A percentile compares a stretch with the other conserved stretches of the same genome.
These are phyloP conservation scores for Drosophila cyrtoloma DNA, from an alignment of 2,888 invertebrate species.

Conservation along the genomic window DNA sequence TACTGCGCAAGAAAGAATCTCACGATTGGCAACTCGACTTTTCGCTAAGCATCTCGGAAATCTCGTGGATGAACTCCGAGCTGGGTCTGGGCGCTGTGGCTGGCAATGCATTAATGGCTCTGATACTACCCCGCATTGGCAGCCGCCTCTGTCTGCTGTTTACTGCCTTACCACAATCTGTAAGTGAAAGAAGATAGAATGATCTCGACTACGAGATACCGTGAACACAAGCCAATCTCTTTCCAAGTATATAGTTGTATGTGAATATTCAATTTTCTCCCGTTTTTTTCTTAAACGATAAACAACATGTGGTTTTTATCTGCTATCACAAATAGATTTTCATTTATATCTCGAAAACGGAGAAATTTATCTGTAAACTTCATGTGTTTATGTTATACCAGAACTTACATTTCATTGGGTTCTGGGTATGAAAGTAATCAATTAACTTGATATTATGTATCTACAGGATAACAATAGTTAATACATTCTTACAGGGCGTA, in stretches of 20 bases:
- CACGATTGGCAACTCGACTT: conserved; percentile 64
- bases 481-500: conserved; percentile 47
- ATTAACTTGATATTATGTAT: not conserved
- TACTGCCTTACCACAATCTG: conserved; percentile 79
- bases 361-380: too few relatives aligned
- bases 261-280: not conserved
- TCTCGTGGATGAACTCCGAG: conserved; percentile 83
- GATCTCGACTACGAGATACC: not conserved
- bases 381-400: too few relatives aligned
- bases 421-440: not conserved
- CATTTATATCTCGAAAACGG: not conserved
- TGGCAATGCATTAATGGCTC: conserved; percentile 77
- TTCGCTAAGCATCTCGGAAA: conserved; percentile 59
- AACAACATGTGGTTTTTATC: not conserved
- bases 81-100: conserved; percentile 76
- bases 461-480: not conserved
- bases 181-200: conserved; percentile 45
- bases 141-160: conserved; percentile 73
- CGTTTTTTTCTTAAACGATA: not conserved
- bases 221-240: not conserved
- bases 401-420: not conserved
- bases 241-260: not conserved
- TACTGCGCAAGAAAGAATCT: conserved; percentile 75
- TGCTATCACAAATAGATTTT: not conserved
- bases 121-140: conserved; percentile 68